Evolutionary conservation across 2,888 invertebrate genomes (phyloP).

Genomic region (Meandrusa payeni): DNA sequence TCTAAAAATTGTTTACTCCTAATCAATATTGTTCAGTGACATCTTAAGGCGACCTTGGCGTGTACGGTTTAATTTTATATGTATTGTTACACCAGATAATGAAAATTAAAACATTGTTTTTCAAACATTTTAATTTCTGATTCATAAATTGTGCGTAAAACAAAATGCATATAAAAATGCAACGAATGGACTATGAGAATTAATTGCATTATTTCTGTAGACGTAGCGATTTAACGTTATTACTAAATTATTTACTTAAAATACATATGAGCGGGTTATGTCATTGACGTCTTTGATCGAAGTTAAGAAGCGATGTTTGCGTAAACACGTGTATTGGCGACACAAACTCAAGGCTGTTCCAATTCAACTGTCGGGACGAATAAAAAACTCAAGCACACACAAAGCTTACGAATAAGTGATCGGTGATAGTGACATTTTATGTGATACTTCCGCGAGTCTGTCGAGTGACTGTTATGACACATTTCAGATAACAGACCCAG

Average conservation of each 20-base stretch:
- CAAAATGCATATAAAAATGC: neutral
- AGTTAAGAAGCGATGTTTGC: conserved; percentile 32
- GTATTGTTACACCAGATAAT: no score
- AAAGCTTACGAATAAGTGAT: conserved; percentile 13
- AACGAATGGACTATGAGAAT: no score
- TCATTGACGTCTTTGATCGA: conserved; percentile 30
- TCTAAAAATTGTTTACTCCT: conserved; percentile 11
- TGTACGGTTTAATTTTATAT: no score
- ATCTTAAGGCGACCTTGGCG: no score
- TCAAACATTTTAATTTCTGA: no score
- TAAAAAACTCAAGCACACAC: conserved; percentile 21
- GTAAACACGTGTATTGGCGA: conserved; percentile 33
- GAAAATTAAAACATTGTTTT: no score
- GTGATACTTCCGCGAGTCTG: conserved; percentile 21
- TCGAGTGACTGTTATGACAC: conserved; percentile 10
- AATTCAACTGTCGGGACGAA: conserved; percentile 29
- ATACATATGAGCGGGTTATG: no score
- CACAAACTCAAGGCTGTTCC: conserved; percentile 34
- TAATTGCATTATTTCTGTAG: no score
- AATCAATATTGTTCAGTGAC: conserved; percentile 13
- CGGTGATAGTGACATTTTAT: conserved; percentile 13
- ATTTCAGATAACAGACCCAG: conserved; percentile 1
- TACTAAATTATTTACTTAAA: no score
- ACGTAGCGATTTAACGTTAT: no score
- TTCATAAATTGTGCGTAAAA: neutral